Evolutionary conservation across 2,888 invertebrate species (phyloP).

Genomic region (Microplitis manilae): DNA sequence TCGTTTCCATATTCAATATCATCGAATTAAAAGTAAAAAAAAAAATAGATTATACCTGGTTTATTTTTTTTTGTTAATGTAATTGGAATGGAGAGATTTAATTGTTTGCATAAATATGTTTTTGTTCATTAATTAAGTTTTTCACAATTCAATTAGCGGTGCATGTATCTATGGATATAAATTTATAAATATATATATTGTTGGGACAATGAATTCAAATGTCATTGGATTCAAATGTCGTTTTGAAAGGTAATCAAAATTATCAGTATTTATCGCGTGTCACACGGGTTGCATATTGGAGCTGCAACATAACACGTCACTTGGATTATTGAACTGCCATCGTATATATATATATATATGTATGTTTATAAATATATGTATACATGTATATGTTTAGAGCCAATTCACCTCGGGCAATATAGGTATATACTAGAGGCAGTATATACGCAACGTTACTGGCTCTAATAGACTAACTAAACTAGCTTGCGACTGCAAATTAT

Average conservation of each 20-base stretch:
- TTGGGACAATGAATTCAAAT: background rate
- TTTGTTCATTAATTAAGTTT: background rate
- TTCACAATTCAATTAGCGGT: background rate
- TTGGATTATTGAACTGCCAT: constrained; percentile 44
- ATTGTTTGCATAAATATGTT: background rate
- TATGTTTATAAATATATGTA: background rate
- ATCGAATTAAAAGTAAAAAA: background rate
- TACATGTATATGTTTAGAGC: background rate
- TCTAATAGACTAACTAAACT: constrained; percentile 12
- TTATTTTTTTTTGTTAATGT: background rate
- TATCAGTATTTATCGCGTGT: constrained; percentile 41
- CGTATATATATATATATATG: background rate
- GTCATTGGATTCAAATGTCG: background rate
- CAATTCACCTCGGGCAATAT: constrained; percentile 2
- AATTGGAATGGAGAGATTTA: background rate
- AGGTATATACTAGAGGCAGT: background rate
- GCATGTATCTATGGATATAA: background rate
- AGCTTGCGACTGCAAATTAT: constrained; percentile 4
- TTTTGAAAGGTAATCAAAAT: constrained; percentile 43
- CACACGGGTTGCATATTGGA: constrained; percentile 31
- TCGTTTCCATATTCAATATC: background rate
- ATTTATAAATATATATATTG: background rate
- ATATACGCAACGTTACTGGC: constrained; percentile 6
- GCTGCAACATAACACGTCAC: constrained; percentile 35
- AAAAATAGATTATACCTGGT: background rate